Base-by-base conservation (phyloP, 92 coral and sea anemone species). In the Epizoanthus ramosus region DNA sequence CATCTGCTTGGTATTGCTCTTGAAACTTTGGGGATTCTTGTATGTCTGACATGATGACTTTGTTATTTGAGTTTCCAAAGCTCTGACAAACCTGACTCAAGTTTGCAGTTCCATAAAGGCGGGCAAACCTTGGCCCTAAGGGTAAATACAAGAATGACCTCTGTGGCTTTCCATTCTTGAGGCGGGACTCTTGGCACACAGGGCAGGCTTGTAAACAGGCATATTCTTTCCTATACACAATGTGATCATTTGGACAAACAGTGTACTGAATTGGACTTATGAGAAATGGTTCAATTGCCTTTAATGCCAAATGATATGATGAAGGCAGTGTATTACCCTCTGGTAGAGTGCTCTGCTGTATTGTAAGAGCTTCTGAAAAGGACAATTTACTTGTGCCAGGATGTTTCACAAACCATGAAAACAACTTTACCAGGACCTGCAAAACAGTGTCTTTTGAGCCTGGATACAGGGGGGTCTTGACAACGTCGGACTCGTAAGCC, bases 131-230 rank as follows among this genome's bases (percentile, higher is more conserved):
- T 47, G 79, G 79, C 35, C 79, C 79, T 13, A 73, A 2, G 0
- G 79, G 79, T 23, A 73, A 41, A 56, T 43, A 41, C 5, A 73
- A 35, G 43, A 12, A 73, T 14, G 10, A 35, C 63, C 52, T 73
- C 52, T 73, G 45, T 21, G 63, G 79, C 60, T 73, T 23, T 74
- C 64, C 64, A 74, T 18, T 74, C 47, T 73, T 73, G 25, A 60
- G 19, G 4, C 66, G 66, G 19, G 66, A 8, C 66, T 60, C 66
- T 23, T 60, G 66, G 7, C 66, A 60, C 66, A 60, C 66, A 18
- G 66, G 66, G 66, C 66, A 60, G 19, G 7, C 66, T 18, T 60
- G 21, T 8, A 60, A 60, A 60, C 25, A 18, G 19, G 19, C 25
- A 8, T 18, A 60, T 23, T 60, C 66, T 60, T 60, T 60, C 8